Evolutionary conservation across 2,888 invertebrate species (phyloP).

Genomic region (Dioctria linearis): DNA sequence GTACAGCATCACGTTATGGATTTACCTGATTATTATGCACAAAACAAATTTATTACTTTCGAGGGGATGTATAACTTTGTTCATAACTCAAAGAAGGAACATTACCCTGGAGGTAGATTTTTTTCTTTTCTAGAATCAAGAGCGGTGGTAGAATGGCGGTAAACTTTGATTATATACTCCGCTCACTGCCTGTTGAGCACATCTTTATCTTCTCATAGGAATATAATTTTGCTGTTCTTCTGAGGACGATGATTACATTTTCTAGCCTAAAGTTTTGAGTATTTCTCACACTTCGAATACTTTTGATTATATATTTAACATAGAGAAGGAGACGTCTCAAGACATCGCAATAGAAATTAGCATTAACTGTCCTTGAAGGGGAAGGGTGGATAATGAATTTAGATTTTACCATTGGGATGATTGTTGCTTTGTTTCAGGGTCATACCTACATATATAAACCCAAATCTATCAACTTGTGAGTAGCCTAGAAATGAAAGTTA

Average conservation of each 20-base stretch:
- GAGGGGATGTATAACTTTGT: conserved; percentile 29
- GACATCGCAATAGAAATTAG: no score
- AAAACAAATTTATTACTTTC: conserved; percentile 44
- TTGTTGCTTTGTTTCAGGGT: no score
- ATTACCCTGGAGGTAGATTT: conserved; percentile 23
- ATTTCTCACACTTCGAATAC: no score
- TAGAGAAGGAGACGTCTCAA: no score
- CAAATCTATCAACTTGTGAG: no score
- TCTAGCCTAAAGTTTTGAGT: no score
- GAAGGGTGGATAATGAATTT: no score
- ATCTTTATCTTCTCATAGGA: conserved; percentile 30
- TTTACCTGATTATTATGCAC: conserved; percentile 37
- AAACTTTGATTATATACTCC: background rate
- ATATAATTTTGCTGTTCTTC: conserved; percentile 13
- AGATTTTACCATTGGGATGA: no score
- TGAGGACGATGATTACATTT: conserved; percentile 2
- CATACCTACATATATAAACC: no score
- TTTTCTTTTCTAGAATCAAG: background rate
- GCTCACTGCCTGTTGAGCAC: conserved; percentile 27
- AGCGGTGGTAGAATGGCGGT: background rate
- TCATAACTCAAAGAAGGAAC: conserved; percentile 37
- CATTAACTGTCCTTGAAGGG: no score
- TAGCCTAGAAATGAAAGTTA: no score
- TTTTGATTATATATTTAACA: no score
- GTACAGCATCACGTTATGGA: background rate